phyloP scores from a whole-genome alignment of 2,888 invertebrate species.

The Pandemis corylana region DNA sequence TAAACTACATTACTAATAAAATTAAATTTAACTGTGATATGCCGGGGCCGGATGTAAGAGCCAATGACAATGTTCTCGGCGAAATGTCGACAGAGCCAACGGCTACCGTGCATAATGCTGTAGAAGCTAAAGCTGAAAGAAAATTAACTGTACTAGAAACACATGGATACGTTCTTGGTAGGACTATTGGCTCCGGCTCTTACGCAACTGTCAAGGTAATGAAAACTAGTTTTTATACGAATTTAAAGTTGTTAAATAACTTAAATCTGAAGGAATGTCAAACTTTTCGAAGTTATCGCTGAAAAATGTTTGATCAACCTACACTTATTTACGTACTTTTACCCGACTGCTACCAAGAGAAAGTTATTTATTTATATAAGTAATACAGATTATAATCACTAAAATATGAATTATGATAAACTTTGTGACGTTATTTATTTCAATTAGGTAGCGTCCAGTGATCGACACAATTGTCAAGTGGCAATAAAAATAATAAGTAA shows the following conservation, averaged over 20 bases:
- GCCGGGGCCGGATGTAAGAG: slow-evolving; percentile 82
- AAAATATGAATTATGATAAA: too few species aligned
- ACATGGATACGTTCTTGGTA: slow-evolving; percentile 90
- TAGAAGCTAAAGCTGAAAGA: slow-evolving; percentile 73
- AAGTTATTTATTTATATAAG: too few species aligned
- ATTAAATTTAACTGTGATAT: slow-evolving; percentile 76
- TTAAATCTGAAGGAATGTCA: neutral
- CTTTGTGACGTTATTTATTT: too few species aligned
- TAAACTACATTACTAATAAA: slow-evolving; percentile 62
- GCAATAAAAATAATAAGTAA: slow-evolving; percentile 94
- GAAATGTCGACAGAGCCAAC: slow-evolving; percentile 80
- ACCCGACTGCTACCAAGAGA: too few species aligned
- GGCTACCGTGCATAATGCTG: slow-evolving; percentile 75
- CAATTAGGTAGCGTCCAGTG: slow-evolving; percentile 88
- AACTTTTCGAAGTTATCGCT: neutral
- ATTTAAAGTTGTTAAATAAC: neutral
- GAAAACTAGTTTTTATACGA: slow-evolving; percentile 25
- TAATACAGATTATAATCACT: too few species aligned
- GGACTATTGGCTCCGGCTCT: slow-evolving; percentile 92
- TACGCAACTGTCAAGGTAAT: slow-evolving; percentile 92
- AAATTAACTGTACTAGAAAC: slow-evolving; percentile 89
- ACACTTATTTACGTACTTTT: too few species aligned
- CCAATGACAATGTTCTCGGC: slow-evolving; percentile 81
- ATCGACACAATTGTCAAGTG: slow-evolving; percentile 89
- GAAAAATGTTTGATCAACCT: neutral